Evolutionary conservation across 2,888 invertebrate species (phyloP), one percentile per base, ranked within the genome.

Genomic region (Chalcosyrphus nemorum): DNA sequence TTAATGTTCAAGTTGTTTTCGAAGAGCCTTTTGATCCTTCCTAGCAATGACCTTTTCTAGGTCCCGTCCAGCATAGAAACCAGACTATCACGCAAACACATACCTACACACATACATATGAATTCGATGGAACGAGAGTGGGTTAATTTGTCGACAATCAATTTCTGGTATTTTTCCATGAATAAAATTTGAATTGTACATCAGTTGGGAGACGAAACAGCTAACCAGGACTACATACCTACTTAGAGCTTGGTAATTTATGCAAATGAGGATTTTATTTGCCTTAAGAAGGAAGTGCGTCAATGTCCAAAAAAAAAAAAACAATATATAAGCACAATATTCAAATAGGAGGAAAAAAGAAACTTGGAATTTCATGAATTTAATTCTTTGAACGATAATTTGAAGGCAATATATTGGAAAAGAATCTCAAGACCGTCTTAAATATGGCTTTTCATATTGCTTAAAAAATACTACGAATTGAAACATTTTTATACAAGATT

Each of bases 161-260:
- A 72, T 72, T 72, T 72, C 19, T 72, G 61, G 43, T 52, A 43
- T 72, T 41, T 72, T 54, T 72, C 52, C 29, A 72, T 72, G 72
- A 72, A 72, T 72, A 72, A 72, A 72, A 72, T 72, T 71, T 59
- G 71, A 71, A 59, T 57, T 47, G 70, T 45, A 27, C 38, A 35
- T 59, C 11, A 38, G 57, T 47, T 27, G 35, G 5, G 15, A 45
- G 35, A n/a, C 41, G 24, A 6, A 61, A 15, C 43, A 13, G 24
- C 45, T 5, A 5, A 13, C 4, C 4, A n/a, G 43, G 24, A 17
- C 17, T n/a, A 27, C 13, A 11, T 52, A 24, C 4, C 4, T 17
- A 15, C 41, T 24, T 32, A 27, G 27, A 27, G 45, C 19, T 27
- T 3, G 27, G 35, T 50, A 65, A 50, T 65, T 65, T 65, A 65